Percentiles rank a stretch among this genome's conserved stretches.
These are phyloP conservation scores for Drosophila pallidifrons DNA, from an alignment of 1,140 invertebrate genomes.

Conservation along the genomic window DNA sequence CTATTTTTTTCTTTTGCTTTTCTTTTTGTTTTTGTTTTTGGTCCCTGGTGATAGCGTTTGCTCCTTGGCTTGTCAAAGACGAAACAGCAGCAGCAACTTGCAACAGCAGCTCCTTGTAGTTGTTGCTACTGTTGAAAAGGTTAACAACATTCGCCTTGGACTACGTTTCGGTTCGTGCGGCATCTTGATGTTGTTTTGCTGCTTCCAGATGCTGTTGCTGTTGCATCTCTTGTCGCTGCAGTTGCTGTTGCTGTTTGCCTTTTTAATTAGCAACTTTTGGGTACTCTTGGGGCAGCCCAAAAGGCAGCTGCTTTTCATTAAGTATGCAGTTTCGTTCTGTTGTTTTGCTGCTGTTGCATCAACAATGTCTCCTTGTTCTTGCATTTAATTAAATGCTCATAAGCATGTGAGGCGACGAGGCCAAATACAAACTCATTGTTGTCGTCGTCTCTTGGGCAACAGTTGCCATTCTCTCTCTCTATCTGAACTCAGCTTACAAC, in stretches of 20 bases:
- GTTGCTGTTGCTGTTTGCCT: conserved; percentile 70
- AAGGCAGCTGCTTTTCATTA: conserved; percentile 68
- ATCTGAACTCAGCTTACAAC: neutral
- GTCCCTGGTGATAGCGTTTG: conserved; percentile 80
- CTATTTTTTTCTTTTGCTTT: conserved; percentile 4
- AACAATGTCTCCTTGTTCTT: conserved; percentile 68
- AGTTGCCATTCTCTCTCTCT: conserved; percentile 11
- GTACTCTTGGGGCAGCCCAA: conserved; percentile 69
- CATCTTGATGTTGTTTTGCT: conserved; percentile 78
- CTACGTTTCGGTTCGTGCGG: conserved; percentile 71
- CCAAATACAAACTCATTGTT: conserved; percentile 66
- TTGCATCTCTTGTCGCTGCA: conserved; percentile 12
- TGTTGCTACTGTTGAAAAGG: conserved; percentile 62
- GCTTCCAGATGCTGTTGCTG: conserved; percentile 54
- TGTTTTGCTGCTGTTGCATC: conserved; percentile 14
- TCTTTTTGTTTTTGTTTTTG: conserved; percentile 56
- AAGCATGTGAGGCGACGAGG: conserved; percentile 68
- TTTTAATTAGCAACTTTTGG: conserved; percentile 82
- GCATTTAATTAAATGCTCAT: conserved; percentile 83
- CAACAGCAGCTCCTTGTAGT: conserved; percentile 61
- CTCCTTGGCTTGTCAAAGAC: conserved; percentile 81
- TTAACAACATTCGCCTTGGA: conserved; percentile 72
- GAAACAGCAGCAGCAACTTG: conserved; percentile 21
- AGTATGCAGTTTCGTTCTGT: conserved; percentile 70
- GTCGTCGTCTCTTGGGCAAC: conserved; percentile 40